phyloP scores from a whole-genome alignment of 2,888 invertebrate species.

The Tribolium freemani region DNA sequence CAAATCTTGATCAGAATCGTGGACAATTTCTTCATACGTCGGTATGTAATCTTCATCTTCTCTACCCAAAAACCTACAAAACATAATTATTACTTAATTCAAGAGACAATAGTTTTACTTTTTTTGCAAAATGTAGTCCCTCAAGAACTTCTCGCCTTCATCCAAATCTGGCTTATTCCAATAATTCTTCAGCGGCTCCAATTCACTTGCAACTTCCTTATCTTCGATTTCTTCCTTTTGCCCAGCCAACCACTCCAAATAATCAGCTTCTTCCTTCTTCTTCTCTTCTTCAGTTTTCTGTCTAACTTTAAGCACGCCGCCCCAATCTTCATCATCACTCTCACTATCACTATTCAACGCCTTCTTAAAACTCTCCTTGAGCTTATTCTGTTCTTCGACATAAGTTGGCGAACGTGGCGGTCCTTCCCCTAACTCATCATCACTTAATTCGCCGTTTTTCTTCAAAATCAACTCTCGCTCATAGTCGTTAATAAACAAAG shows the following conservation, averaged over 20 bases:
- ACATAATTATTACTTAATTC: not conserved
- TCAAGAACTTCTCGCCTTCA: constrained; percentile 88
- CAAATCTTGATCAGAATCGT: constrained; percentile 72
- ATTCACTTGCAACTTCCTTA: constrained; percentile 73
- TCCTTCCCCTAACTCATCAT: constrained; percentile 63
- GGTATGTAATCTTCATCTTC: constrained; percentile 70
- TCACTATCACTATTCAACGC: constrained; percentile 69
- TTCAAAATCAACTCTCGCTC: constrained; percentile 82
- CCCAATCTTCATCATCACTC: constrained; percentile 71
- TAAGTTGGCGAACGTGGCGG: constrained; percentile 70
- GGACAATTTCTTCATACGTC: constrained; percentile 78
- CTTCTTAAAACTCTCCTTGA: constrained; percentile 77
- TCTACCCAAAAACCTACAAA: constrained; percentile 69
- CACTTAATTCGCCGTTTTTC: constrained; percentile 73
- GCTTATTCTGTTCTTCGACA: constrained; percentile 76
- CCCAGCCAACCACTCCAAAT: constrained; percentile 86
- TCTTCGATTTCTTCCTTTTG: constrained; percentile 75
- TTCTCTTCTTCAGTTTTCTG: constrained; percentile 71
- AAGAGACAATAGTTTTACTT: constrained; percentile 69
- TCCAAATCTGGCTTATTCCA: constrained; percentile 89
- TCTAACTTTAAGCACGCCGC: constrained; percentile 71
- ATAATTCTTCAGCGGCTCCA: constrained; percentile 84
- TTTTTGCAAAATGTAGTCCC: constrained; percentile 93
- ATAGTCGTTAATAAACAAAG: constrained; percentile 82
- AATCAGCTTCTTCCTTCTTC: constrained; percentile 73